Evolutionary conservation across 2,113 vertebrate species (phyloP).

Genomic region (Pomatostomus ruficeps): DNA sequence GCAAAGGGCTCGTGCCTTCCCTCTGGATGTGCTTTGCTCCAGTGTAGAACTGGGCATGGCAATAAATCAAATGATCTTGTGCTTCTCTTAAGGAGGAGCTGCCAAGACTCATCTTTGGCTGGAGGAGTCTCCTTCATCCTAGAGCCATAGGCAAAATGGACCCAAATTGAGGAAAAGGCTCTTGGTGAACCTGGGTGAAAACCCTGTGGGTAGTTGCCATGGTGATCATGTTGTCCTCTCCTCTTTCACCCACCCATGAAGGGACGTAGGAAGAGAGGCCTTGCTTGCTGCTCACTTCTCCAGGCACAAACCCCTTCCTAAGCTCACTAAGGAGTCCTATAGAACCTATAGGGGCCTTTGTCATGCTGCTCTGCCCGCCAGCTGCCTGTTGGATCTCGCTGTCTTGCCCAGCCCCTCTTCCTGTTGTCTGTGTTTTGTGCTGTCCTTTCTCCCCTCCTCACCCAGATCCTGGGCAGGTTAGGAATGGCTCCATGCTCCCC

Average conservation of each 20-base stretch:
- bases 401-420: background rate
- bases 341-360: background rate
- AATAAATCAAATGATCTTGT: background rate
- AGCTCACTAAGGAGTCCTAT: background rate
- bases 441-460: background rate
- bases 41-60: background rate
- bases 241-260: background rate
- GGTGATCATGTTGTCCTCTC: background rate
- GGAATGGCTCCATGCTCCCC: background rate
- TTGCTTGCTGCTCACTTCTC: background rate
- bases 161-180: background rate
- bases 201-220: background rate
- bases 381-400: background rate
- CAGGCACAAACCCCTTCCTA: background rate
- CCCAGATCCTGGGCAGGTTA: background rate
- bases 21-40: rapidly evolving
- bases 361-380: background rate
- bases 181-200: background rate
- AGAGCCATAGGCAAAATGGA: background rate
- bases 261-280: background rate
- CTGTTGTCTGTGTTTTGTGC: background rate
- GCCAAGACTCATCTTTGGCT: background rate
- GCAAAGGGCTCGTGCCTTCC: background rate
- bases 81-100: background rate
- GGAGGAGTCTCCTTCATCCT: background rate